Percentiles rank a stretch among this genome's conserved stretches.
These are phyloP conservation scores for Clanis bilineata DNA, from an alignment of 2,888 invertebrate genomes.

Conservation along the genomic window DNA sequence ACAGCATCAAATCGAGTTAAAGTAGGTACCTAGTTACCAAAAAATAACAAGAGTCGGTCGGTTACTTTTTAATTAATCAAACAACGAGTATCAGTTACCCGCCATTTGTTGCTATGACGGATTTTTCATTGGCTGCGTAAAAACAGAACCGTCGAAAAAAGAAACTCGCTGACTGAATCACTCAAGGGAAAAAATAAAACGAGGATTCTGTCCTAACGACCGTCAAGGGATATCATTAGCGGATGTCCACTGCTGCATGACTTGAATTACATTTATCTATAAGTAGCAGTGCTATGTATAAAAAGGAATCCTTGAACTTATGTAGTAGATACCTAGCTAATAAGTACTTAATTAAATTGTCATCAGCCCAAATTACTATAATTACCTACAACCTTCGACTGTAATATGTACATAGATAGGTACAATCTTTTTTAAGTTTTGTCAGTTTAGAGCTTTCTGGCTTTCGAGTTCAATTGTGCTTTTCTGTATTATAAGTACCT, in stretches of 20 bases:
- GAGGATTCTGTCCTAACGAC: conserved; percentile 63
- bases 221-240: conserved; percentile 71
- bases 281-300: conserved; percentile 8
- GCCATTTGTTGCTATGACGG: conserved; percentile 30
- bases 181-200: conserved; percentile 71
- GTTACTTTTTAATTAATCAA: conserved; percentile 7
- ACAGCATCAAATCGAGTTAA: not conserved
- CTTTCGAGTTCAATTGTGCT: too few species aligned
- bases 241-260: conserved; percentile 66
- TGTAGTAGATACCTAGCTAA: not conserved
- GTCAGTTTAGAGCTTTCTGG: too few species aligned
- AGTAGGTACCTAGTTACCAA: not conserved
- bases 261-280: conserved; percentile 54
- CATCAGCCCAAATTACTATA: too few species aligned
- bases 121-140: conserved; percentile 42
- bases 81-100: conserved; percentile 7
- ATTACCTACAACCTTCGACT: too few species aligned
- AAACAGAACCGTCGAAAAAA: conserved; percentile 44
- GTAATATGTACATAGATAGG: too few species aligned
- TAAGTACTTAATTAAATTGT: too few species aligned
- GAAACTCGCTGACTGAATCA: conserved; percentile 64
- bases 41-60: not conserved
- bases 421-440: too few species aligned
- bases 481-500: too few species aligned
- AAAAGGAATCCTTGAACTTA: not conserved